phyloP scores from a whole-genome alignment of 2,113 vertebrate species.

The Ranitomeya imitator region DNA sequence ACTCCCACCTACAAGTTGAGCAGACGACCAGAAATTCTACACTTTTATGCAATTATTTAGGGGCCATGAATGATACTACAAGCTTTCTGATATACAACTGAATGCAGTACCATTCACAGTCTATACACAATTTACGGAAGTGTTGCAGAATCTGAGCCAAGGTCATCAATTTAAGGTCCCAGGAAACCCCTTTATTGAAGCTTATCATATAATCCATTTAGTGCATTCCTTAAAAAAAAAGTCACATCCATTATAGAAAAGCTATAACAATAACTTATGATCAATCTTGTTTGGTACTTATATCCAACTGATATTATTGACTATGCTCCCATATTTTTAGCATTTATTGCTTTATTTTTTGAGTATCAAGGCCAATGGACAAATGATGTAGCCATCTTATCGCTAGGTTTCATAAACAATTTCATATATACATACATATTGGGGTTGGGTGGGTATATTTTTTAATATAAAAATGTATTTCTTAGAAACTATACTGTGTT shows the following conservation, averaged over 20 bases:
- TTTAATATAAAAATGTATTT: no score
- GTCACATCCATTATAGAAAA: background rate
- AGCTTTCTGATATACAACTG: no score
- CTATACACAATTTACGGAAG: no score
- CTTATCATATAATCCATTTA: background rate
- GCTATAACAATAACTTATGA: background rate
- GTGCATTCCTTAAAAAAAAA: background rate
- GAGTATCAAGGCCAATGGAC: background rate
- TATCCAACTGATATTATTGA: background rate
- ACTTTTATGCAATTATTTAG: no score
- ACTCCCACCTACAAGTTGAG: no score
- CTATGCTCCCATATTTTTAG: background rate
- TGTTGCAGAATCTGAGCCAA: no score
- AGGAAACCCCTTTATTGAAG: background rate
- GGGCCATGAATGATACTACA: no score
- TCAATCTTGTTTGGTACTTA: background rate
- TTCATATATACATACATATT: background rate
- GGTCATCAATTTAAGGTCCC: no score
- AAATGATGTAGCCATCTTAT: background rate
- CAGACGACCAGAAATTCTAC: no score
- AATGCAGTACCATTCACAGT: no score
- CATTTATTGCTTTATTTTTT: background rate
- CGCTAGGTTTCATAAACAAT: background rate
- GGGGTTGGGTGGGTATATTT: no score
- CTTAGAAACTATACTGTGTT: no score